Base-by-base conservation (phyloP, 2,888 invertebrate species). In the Eupeodes luniger region DNA sequence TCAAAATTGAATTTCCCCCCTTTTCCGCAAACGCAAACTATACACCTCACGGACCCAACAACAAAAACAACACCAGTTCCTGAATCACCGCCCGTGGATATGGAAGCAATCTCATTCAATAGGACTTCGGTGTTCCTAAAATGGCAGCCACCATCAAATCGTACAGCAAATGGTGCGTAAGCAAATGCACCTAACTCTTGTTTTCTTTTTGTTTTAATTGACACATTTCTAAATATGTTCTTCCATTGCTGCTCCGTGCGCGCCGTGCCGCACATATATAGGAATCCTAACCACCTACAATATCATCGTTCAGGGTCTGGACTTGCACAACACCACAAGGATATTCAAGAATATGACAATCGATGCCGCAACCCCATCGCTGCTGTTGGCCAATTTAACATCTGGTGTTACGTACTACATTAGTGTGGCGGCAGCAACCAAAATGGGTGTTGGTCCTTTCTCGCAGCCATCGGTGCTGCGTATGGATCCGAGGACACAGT, bases 401-500 rank as follows among this genome's bases (percentile, higher is more conserved):
- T 95, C 96, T 53, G 97, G 97, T 91, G 96, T 97, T 91, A 96
- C 96, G 84, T 98, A 98, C 94, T 96, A 96, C 75, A 96, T 98
- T 36, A 96, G 96, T 93, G 96, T 98, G 75, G 97, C 98, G 44
- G 98, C 98, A 11, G 95, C 96, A 91, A 98, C 97, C 12, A 95
- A 95, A 89, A 96, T 96, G 78, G 98, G 98, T 19, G 93, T 96
- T 44, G 98, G 98, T 4, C 97, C 97, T 64, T 97, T 95, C 91
- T 96, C 96, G 91, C 94, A 96, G 89, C 96, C 97, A 90, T 96
- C 96, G 10, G 94, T 95, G 49, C 91, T 96, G 81, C 94, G 95
- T 80, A 93, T 96, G 89, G 95, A 95, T 93, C 95, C 95, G 59
- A 94, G 95, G 66, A 94, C 95, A 40, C 94, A 94, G 89, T 93